Evolutionary conservation across 2,113 vertebrate genomes (phyloP).

Genomic region (Thermophis baileyi): DNA sequence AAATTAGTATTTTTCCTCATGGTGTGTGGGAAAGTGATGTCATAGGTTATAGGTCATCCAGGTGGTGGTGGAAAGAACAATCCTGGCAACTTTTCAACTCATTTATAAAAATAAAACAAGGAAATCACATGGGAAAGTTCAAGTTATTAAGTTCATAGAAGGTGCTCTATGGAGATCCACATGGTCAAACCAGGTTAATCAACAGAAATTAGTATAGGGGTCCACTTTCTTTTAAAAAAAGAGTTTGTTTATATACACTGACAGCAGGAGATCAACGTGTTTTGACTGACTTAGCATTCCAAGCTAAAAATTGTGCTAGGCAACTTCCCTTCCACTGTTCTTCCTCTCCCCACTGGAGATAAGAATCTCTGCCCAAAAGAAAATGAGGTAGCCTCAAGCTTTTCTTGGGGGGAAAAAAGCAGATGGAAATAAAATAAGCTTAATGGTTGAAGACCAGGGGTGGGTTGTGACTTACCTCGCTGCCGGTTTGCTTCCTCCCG

Average conservation of each 20-base stretch:
- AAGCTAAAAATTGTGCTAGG: background rate
- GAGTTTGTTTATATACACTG: background rate
- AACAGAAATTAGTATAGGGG: background rate
- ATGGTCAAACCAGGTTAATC: background rate
- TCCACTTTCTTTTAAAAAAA: background rate
- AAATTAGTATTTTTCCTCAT: constrained; percentile 11
- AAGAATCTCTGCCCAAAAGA: background rate
- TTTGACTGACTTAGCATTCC: background rate
- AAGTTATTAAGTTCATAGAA: constrained; percentile 11
- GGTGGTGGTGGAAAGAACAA: background rate
- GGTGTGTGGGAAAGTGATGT: background rate
- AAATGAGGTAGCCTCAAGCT: background rate
- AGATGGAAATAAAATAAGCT: background rate
- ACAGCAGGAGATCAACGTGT: background rate
- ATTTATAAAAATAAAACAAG: constrained; percentile 8
- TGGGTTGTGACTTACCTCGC: no score
- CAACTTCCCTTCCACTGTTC: background rate
- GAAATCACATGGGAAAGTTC: background rate
- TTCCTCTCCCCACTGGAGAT: background rate
- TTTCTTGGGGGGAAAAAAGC: background rate
- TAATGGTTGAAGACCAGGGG: background rate
- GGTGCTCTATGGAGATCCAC: background rate
- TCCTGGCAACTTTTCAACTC: background rate
- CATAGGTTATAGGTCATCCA: background rate
- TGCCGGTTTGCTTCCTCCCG: no score